Evolutionary conservation across 2,113 vertebrate genomes (phyloP), one percentile per base, ranked within the genome.

Genomic region (Coryphaenoides rupestris): DNA sequence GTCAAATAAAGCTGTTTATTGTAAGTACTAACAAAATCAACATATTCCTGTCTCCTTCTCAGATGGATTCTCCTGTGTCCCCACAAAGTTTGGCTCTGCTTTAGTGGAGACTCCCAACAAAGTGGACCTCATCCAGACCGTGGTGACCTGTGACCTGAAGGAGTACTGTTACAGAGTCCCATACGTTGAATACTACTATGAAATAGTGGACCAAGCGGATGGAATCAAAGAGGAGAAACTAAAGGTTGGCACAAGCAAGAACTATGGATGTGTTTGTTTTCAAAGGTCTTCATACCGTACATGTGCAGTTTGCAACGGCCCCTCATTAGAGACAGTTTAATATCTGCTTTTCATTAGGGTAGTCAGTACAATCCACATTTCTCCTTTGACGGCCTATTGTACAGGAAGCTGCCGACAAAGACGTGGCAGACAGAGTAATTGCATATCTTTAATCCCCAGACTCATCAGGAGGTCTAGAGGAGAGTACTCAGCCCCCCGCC

Each of bases 31-130:
- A 40, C 33, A 10, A 1, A 14, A 7, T 62, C 0, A 26, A 40
- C 26, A 1, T 2, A 49, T 58, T 64, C 28, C 46, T 54, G 1
- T 0, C 47, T 62, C 55, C 10, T 63, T 24, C 33, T 54, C 85
- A 90, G 88, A 88, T 66, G 90, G 91, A 55, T 84, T 93, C 68
- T 86, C 77, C 59, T 93, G 90, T 1, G 10, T 87, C 10, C 91
- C 92, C 60, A 91, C 78, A 3, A 89, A 84, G 74, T 91, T 94
- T 60, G 88, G 77, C 66, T 77, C 87, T 0, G 84, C 80, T 6
- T 66, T 90, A 33, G 67, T 93, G 70, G 87, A 90, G 72, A 91
- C 47, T 1, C 88, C 86, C 0, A 88, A 78, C 4, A 88, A 86
- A 58, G 70, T 73, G 45, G 87, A 91, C 10, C 53, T 90, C 21